Evolutionary conservation across 2,888 invertebrate genomes (phyloP), one percentile per base, ranked within the genome.

Genomic region (Odontocerum albicorne): DNA sequence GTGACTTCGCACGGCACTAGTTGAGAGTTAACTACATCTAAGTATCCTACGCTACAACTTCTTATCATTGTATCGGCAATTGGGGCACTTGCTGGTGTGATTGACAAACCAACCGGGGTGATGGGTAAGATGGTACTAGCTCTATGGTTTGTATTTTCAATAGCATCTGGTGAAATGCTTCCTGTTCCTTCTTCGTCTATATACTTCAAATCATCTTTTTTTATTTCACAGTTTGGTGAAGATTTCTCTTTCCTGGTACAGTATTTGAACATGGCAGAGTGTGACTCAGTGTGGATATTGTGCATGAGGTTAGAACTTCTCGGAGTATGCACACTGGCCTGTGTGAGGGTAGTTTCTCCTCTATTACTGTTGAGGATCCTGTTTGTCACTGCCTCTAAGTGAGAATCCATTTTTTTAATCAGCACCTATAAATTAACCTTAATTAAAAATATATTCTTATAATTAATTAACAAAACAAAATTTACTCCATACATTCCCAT

Each of bases 21-120:
- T 64, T 85, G 85, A 1, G 85, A 83, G 64, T 91, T 91, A 3
- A 92, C 90, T 60, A 89, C 79, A 68, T 93, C 92, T 62, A 94
- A 75, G 67, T 91, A 92, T 0, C 93, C 92, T 2, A 92, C 92
- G 70, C 92, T 92, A 69, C 92, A 92, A 67, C 92, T 92, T 21
- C 92, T 78, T 1, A 90, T 87, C 72, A 91, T 90, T 0, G 87
- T 83, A 64, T 88, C 88, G 57, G 71, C 70, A 16, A 74, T 68
- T 2, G 75, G 73, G 27, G 72, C 65, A 57, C 67, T 69, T 2
- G 72, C 72, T n/a, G n/a, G n/a, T 2, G 72, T 72, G 19, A 78
- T 77, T 0, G 81, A 73, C 10, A 78, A 62, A 50, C 70, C 73
- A 0, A 75, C 69, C 0, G 86, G 86, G 32, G 86, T 85, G 55